Percentiles rank a stretch among this genome's conserved stretches.
Conservation (phyloP, 2,888 invertebrate species). For the Idaea biselata region DNA sequence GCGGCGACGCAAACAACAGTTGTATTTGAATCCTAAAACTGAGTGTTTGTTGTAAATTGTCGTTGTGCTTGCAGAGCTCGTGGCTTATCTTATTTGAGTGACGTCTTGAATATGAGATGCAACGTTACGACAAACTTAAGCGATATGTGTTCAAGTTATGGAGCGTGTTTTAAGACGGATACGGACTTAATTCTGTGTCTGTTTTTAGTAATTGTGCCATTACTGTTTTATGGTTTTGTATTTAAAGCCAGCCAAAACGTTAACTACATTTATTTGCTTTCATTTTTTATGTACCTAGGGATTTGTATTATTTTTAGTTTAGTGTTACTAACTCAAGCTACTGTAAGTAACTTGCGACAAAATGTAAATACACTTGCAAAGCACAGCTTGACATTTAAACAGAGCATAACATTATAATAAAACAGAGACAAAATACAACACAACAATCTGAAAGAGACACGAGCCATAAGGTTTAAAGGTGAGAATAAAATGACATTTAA, state of each 20-base stretch:
- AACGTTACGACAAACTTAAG: conserved; percentile 35
- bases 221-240: not conserved
- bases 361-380: not conserved
- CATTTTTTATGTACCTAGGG: too few species aligned
- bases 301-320: too few species aligned
- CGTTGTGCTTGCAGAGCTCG: conserved; percentile 41
- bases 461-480: not conserved
- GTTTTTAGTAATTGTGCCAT: not conserved
- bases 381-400: not conserved
- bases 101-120: conserved; percentile 46
- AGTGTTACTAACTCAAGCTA: too few species aligned
- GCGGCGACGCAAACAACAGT: conserved; percentile 27
- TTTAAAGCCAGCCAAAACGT: not conserved
- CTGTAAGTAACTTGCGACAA: not conserved
- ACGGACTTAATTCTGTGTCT: not conserved
- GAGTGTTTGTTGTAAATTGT: conserved; percentile 50
- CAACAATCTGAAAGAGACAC: not conserved
- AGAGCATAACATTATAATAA: not conserved
- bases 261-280: too few species aligned
- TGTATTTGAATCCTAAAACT: conserved; percentile 42
- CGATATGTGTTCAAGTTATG: conserved; percentile 5
- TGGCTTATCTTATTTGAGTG: conserved; percentile 44
- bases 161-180: not conserved
- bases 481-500: not conserved
- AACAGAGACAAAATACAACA: not conserved